Base-by-base conservation (phyloP, 2,888 invertebrate genomes). In the Lacanobia oleracea region DNA sequence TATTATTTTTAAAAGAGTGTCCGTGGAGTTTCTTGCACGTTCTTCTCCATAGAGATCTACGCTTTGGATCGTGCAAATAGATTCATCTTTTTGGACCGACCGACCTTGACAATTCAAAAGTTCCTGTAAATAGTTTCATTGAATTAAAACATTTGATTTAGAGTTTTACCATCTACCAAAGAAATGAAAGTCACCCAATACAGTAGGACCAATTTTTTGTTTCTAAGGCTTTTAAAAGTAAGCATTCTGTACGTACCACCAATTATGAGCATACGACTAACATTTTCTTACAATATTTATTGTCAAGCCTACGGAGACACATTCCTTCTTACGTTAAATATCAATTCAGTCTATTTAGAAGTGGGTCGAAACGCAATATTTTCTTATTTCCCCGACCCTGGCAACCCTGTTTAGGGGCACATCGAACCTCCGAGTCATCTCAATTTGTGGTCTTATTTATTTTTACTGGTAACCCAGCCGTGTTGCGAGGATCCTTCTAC, bases 371-470 rank as follows among this genome's bases (percentile, higher is more conserved):
- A 23, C 72, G 51, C 27, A 69, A 75, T 81, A 78, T 70, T 67
- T 81, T 82, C 71, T 79, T 64, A 81, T 81, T 77, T 74, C 21
- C 45, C 18, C 48, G 53, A 61, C 67, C 56, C 54, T 72, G 79
- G 74, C 83, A 85, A 84, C 85, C 86, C 86, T 86, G 67, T 69
- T 51, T 67, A 81, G 76, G 69, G 77, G 70, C 75, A 75, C 82
- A 75, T 84, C 75, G 80, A 85, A 82, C 59, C 77, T 69, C 77
- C 75, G 64, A 86, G 85, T 86, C 85, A 85, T 86, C 84, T 82
- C 77, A 82, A 86, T 85, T 84, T 83, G 86, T 75, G 82, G 81
- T 60, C 67, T 86, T 86, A 83, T 86, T 84, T 86, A 83, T 86
- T 86, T 85, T 83, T 79, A 86, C 77, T 65, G 63, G 75, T 70